Base-by-base conservation (phyloP, 2,797 vertebrate species). In the Cottoperca gobio region DNA sequence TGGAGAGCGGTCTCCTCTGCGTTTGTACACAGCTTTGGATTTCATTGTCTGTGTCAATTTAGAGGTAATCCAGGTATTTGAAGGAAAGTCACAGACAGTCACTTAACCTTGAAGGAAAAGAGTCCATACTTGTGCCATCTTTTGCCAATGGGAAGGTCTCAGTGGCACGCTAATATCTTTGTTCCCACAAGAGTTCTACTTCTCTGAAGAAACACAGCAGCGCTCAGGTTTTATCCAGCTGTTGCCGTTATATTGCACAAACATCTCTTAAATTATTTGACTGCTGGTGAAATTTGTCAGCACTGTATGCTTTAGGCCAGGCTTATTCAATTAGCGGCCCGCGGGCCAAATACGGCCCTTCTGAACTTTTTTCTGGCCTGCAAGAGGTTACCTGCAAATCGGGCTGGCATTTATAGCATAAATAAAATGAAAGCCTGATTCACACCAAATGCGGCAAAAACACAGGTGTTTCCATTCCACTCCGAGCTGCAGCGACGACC, bases 71-170 rank as follows among this genome's bases (percentile, higher is more conserved):
- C 31, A 42, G 23, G 39, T 61, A 52, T 73, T 35, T 43, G 13
- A 53, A 23, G 31, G 23, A 55, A 50, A 54, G 43, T 75, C 53
- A 43, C 21, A 70, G 53, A 8, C 42, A 60, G 28, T 45, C 10
- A 31, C 66, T 72, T 43, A 55, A 31, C 50, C 59, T 45, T 19
- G 23, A 58, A 66, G 45, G 28, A 73, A 70, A 68, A 65, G 40
- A 42, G 13, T 61, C 28, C 16, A 52, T 57, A n/a, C n/a, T n/a
- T n/a, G n/a, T n/a, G n/a, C n/a, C n/a, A n/a, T n/a, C n/a, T n/a
- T n/a, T n/a, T 54, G 42, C 1, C 55, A 60, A 5, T 8, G 21
- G 39, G 39, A 39, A 42, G 13, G 28, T 17, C 11, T 59, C 14
- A 35, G 26, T 24, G 4, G 24, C 1, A 48, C 49, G 35, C 26